Evolutionary conservation across 2,797 vertebrate genomes (phyloP).

Genomic region (Chaunax sp.): DNA sequence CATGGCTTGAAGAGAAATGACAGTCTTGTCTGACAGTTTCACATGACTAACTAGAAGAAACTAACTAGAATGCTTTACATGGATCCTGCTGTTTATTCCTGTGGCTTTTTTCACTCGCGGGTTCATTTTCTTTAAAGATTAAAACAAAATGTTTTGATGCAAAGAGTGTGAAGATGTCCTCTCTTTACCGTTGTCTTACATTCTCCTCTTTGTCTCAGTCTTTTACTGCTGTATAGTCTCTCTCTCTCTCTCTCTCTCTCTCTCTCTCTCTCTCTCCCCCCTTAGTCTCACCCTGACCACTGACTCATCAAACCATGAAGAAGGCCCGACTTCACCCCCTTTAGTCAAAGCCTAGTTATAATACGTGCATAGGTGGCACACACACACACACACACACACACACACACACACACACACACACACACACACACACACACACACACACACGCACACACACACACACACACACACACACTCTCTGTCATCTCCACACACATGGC

Average conservation of each 20-base stretch:
- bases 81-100: constrained; percentile 30
- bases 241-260: constrained; percentile 37
- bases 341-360: constrained; percentile 66
- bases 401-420: constrained; percentile 30
- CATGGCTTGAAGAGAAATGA: constrained; percentile 45
- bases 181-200: constrained; percentile 47
- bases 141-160: constrained; percentile 26
- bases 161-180: constrained; percentile 39
- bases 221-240: constrained; percentile 39
- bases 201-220: constrained; percentile 48
- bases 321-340: constrained; percentile 63
- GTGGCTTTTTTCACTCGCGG: constrained; percentile 2
- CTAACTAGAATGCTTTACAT: constrained; percentile 28
- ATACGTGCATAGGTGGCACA: constrained; percentile 69
- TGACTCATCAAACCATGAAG: constrained; percentile 76
- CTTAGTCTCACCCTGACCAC: constrained; percentile 52
- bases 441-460: constrained; percentile 41
- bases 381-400: constrained; percentile 43
- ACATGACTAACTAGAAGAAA: constrained; percentile 40
- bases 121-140: constrained; percentile 26
- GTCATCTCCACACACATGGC: constrained; percentile 23
- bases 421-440: constrained; percentile 24
- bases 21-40: constrained; percentile 51
- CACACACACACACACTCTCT: constrained; percentile 41
- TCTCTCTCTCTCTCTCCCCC: constrained; percentile 44